phyloP scores from a whole-genome alignment of 2,113 vertebrate species.

The Geococcyx californianus region DNA sequence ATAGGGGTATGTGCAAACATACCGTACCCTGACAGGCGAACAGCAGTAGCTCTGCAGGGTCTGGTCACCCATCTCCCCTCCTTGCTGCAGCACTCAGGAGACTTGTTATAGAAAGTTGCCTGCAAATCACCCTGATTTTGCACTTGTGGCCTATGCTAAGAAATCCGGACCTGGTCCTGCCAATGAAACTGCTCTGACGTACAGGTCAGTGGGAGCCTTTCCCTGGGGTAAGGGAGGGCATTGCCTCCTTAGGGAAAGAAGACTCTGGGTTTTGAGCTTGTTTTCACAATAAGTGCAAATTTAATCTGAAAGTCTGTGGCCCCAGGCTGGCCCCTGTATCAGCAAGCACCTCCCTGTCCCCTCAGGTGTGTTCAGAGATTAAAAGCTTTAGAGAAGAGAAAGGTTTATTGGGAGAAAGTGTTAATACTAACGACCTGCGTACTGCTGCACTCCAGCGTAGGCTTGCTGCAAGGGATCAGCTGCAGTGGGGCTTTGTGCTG shows the following conservation, averaged over 20 bases:
- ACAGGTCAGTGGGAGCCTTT: neutral
- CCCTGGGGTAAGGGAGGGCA: neutral
- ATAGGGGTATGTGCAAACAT: fast-evolving
- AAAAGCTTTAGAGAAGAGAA: constrained; percentile 8
- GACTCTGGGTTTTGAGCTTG: neutral
- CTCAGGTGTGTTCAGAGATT: neutral
- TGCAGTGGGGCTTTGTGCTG: constrained; percentile 98
- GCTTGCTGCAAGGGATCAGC: constrained; percentile 98
- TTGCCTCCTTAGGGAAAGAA: neutral
- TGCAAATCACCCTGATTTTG: neutral
- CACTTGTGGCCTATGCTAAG: neutral
- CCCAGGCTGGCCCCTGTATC: neutral
- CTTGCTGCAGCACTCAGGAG: neutral
- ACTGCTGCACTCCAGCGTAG: constrained; percentile 99
- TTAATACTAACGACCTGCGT: constrained; percentile 98
- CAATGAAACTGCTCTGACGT: neutral
- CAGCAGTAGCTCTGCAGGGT: neutral
- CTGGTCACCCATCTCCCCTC: neutral
- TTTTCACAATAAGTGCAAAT: neutral
- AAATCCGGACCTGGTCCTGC: neutral
- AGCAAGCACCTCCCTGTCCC: neutral
- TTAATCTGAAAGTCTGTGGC: neutral
- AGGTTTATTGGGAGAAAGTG: constrained; percentile 69
- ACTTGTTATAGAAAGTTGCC: neutral
- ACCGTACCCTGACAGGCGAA: neutral